Evolutionary conservation across 1,140 invertebrate genomes (phyloP), one percentile per base, ranked within the genome.

Genomic region (Galleria mellonella): DNA sequence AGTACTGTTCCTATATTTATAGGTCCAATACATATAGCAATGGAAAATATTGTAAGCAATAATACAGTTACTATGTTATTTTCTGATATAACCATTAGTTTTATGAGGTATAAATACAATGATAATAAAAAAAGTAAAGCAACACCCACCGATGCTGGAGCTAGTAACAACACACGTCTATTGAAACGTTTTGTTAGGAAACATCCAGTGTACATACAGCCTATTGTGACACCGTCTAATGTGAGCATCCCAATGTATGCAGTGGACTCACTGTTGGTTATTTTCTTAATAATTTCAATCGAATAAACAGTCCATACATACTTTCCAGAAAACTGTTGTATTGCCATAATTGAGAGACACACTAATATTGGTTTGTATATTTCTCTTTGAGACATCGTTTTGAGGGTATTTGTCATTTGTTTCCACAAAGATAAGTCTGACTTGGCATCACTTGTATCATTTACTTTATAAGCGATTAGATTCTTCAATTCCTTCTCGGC

Each of bases 311-410:
- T 44, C 40, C 49, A 61, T 9, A 56, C 55, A 38, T 66, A 38
- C 45, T 72, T 72, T 9, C 68, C 68, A 5, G 62, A 57, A 33
- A 57, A 55, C 42, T 64, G 52, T 11, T 64, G 67, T 12, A 60
- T 37, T 17, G 8, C 12, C 6, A 53, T 12, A 9, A 39, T 9
- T 9, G 47, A 4, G 1, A 41, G 1, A 29, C 31, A 28, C 4
- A 33, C 4, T 1, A 33, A 1, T 11, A 40, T 4, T 1, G 45
- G 45, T 31, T 31, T 41, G 27, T 35, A 36, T 7, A 47, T 15
- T 23, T 43, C 41, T 17, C 31, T 30, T 31, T 31, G 12, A 12
- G 7, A 9, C 28, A 35, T 17, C 12, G 12, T 11, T 14, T 29
- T 10, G 6, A 3, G 44, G 9, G 32, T 37, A 28, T 39, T 11